Evolutionary conservation across 2,888 invertebrate species (phyloP).

Genomic region (Acanthosepion lycidas): DNA sequence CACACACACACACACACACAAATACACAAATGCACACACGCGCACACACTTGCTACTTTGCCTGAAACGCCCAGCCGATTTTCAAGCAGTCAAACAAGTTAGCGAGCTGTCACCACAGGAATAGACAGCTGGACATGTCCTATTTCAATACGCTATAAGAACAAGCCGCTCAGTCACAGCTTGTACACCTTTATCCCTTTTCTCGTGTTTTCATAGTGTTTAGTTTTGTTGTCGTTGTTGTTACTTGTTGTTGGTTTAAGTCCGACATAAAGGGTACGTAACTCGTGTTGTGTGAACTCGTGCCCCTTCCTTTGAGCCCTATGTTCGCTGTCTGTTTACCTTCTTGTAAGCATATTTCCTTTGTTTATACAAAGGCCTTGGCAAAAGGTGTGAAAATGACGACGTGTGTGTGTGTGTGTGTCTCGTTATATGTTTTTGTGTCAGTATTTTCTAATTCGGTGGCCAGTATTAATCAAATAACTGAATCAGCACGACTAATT

Average conservation of each 20-base stretch:
- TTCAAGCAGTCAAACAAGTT: background rate
- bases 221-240: background rate
- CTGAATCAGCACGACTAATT: background rate
- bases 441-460: background rate
- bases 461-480: background rate
- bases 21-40: no score
- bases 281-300: conserved; percentile 33
- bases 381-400: background rate
- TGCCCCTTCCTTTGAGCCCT: background rate
- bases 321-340: conserved; percentile 33
- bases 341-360: conserved; percentile 18
- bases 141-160: background rate
- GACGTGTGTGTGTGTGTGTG: background rate
- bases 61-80: background rate
- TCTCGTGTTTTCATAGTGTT: conserved; percentile 8
- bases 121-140: conserved; percentile 20
- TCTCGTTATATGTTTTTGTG: background rate
- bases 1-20: no score
- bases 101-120: conserved; percentile 20
- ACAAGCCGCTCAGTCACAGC: conserved; percentile 33
- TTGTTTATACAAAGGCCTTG: background rate
- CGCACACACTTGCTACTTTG: background rate
- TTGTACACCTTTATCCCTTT: background rate
- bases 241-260: conserved; percentile 9
- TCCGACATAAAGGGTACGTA: background rate